Base-by-base conservation (phyloP, 2,797 vertebrate species). In the Myotis planiceps region DNA sequence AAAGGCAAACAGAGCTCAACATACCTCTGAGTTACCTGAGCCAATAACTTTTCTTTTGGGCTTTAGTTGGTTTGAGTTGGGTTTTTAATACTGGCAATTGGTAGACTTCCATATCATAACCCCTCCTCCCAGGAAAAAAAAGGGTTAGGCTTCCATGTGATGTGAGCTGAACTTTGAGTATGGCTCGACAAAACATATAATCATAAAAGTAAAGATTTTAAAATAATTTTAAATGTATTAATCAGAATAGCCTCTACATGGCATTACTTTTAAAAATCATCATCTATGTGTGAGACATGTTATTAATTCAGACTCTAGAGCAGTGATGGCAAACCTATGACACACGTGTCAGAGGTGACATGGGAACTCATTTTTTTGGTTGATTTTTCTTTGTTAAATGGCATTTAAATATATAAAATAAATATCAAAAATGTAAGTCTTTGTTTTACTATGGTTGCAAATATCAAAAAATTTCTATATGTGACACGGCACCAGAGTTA, bases 121-220 rank as follows among this genome's bases (percentile, higher is more conserved):
- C 6, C 10, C 3, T 9, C 5, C 6, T 9, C 14, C 34, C 15
- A n/a, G 29, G 1, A 47, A n/a, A 75, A 51, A 47, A 27, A 51
- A 51, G 9, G 51, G 29, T 51, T 51, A 87, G 49, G 74, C 6
- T 13, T 27, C 27, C 68, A 55, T 45, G 2, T 84, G 53, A 79
- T 74, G 49, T 21, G 25, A 97, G n/a, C 15, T 87, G 37, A 88
- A 86, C 47, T 89, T 90, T 58, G 45, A 90, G 45, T 45, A 45
- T 60, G 29, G n/a, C 39, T 95, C 79, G 23, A 88, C n/a, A 83
- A 96, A 92, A 80, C 37, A 76, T 45, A 21, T n/a, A 80, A 68
- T 84, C 49, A 90, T 42, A 82, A 92, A 92, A 95, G 53, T 51
- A 83, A 79, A 88, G 32, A 15, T 95, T 95, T 95, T 81, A n/a